Conservation (phyloP, 2,888 invertebrate genomes). For the Subacronicta megacephala region DNA sequence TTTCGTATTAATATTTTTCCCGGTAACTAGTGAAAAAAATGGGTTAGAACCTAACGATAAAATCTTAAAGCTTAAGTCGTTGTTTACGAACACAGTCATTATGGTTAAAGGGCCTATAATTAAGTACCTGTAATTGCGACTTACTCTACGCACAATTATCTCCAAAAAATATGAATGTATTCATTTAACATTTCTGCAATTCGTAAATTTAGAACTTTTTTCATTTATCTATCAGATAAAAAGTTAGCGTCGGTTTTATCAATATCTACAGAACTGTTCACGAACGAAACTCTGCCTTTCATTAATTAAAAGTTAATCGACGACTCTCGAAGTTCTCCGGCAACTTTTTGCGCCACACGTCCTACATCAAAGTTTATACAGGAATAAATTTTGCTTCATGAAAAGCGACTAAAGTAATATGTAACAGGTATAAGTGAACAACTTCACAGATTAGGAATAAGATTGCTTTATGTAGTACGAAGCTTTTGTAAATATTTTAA, state of each 20-base stretch:
- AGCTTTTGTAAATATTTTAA: too few species aligned
- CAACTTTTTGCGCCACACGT: slow-evolving; percentile 52
- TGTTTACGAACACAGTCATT: too few species aligned
- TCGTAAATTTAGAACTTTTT: slow-evolving; percentile 14
- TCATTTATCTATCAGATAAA: slow-evolving; percentile 35
- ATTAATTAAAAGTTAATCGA: slow-evolving; percentile 75
- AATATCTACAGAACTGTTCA: slow-evolving; percentile 56
- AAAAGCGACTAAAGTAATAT: slow-evolving; percentile 47
- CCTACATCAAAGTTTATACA: slow-evolving; percentile 34
- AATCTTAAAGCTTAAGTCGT: too few species aligned
- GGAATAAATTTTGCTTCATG: slow-evolving; percentile 50
- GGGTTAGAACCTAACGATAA: too few species aligned
- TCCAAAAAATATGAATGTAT: background rate
- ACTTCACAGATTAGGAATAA: slow-evolving; percentile 32
- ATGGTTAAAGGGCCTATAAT: too few species aligned
- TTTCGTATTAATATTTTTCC: too few species aligned
- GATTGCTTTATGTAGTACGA: background rate
- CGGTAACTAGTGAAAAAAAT: too few species aligned
- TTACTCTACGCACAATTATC: too few species aligned
- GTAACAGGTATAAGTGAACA: slow-evolving; percentile 42
- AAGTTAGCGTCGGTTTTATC: slow-evolving; percentile 44
- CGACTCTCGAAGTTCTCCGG: slow-evolving; percentile 49
- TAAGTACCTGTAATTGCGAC: too few species aligned
- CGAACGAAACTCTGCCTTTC: slow-evolving; percentile 61
- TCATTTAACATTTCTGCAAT: background rate